Evolutionary conservation across 2,888 invertebrate genomes (phyloP), one percentile per base, ranked within the genome.

Genomic region (Epistrophe grossulariae): DNA sequence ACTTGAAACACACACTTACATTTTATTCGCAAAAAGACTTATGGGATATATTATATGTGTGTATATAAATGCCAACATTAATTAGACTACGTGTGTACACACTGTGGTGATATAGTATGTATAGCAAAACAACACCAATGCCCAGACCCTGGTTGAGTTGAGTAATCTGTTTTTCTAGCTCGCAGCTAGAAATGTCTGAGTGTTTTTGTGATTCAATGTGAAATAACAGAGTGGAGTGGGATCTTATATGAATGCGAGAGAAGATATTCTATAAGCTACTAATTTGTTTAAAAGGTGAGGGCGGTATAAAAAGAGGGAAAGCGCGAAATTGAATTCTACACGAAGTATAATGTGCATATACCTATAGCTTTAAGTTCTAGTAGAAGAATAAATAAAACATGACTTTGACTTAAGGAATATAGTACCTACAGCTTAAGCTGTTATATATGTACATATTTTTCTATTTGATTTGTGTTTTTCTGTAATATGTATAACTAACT

Each of bases 121-220:
- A 24, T 24, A 28, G 55, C 11, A 71, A 62, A 43, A 74, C 19
- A 74, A 45, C 60, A 72, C 52, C 52, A 48, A 19, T 70, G 10
- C 52, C 52, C 62, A n/a, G 74, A 19, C 50, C 31, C 38, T 70
- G 38, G 38, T 38, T 50, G 43, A 50, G 64, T 59, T 79, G 74
- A 84, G 57, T 71, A 70, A 84, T 84, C 70, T 76, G 59, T 64
- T 77, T 71, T 76, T 71, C 71, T 71, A 62, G 76, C 80, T 81
- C 70, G 8, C 38, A 81, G 80, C 76, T 76, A 76, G 62, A 62
- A 68, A 45, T 24, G 55, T 62, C 77, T 71, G 71, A 71, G 81
- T 71, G 59, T 28, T 57, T 57, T 19, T 38, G 45, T 24, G n/a
- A n/a, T 45, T n/a, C 7, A 43, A 50, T 19, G 50, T 48, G 11